Evolutionary conservation across 2,113 vertebrate genomes (phyloP).

Genomic region (Corythoichthys intestinalis): DNA sequence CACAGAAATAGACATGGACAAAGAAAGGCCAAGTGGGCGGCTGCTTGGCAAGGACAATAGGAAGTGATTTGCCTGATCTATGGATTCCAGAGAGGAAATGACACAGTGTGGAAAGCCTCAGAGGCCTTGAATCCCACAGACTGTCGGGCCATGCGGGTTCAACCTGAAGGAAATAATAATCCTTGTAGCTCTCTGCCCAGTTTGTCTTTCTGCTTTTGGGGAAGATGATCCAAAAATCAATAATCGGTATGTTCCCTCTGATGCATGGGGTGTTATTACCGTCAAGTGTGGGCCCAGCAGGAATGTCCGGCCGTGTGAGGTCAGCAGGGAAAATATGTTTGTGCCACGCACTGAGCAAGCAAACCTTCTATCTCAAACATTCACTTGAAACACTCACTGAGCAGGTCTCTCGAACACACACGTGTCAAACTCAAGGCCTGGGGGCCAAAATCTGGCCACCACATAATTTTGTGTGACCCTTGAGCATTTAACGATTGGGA

Average conservation of each 20-base stretch:
- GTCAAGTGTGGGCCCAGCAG: constrained; percentile 6
- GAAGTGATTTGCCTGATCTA: constrained; percentile 66
- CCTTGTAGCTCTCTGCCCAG: constrained; percentile 20
- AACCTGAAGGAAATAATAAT: constrained; percentile 36
- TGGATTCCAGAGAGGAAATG: constrained; percentile 64
- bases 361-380: constrained; percentile 7
- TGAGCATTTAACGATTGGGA: too few species aligned
- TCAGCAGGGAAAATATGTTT: background rate
- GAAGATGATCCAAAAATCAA: constrained; percentile 22
- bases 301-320: constrained; percentile 5
- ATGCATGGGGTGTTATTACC: background rate
- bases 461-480: too few species aligned
- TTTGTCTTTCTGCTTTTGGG: constrained; percentile 17
- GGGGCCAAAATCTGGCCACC: too few species aligned
- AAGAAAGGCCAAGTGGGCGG: constrained; percentile 39
- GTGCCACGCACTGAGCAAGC: constrained; percentile 8
- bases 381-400: background rate
- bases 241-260: constrained; percentile 9
- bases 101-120: constrained; percentile 62
- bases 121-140: constrained; percentile 58
- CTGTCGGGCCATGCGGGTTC: constrained; percentile 29
- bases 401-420: background rate
- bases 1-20: constrained; percentile 36
- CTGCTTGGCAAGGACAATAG: constrained; percentile 59
- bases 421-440: too few species aligned